phyloP scores from a whole-genome alignment of 2,113 vertebrate species.

The Chaetorhynchus papuensis region DNA sequence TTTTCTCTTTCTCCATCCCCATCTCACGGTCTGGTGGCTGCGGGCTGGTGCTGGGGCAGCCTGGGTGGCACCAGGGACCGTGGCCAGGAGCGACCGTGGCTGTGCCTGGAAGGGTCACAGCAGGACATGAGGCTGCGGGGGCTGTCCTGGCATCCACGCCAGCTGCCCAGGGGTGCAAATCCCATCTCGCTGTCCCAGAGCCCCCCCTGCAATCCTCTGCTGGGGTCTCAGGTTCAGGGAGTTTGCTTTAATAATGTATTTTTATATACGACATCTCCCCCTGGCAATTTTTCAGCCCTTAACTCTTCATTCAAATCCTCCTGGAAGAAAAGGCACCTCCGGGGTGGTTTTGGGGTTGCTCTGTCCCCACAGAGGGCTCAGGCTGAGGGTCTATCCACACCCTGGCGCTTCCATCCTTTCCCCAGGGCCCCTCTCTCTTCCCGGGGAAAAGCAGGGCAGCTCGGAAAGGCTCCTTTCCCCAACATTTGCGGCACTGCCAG shows the following conservation, averaged over 20 bases:
- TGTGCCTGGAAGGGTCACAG: background rate
- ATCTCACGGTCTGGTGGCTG: background rate
- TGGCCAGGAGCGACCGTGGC: background rate
- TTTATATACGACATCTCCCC: accelerated
- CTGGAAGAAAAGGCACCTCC: background rate
- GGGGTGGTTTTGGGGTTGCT: background rate
- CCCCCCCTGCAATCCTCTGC: background rate
- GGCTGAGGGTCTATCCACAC: background rate
- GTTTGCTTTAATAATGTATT: background rate
- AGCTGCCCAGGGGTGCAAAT: background rate
- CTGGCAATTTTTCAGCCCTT: background rate
- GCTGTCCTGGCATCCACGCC: background rate
- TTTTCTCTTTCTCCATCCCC: background rate
- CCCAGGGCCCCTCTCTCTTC: background rate
- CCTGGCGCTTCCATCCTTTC: background rate
- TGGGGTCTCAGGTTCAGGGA: background rate
- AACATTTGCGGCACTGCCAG: background rate
- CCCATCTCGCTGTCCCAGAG: accelerated
- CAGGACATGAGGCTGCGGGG: background rate
- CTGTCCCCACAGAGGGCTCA: background rate
- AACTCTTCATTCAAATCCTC: no score
- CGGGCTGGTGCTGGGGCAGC: background rate
- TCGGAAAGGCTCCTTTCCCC: background rate
- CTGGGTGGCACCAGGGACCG: background rate
- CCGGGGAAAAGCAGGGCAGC: background rate